These are phyloP conservation scores for Eurois occulta DNA, from an alignment of 2,888 invertebrate genomes.

Conservation along the genomic window DNA sequence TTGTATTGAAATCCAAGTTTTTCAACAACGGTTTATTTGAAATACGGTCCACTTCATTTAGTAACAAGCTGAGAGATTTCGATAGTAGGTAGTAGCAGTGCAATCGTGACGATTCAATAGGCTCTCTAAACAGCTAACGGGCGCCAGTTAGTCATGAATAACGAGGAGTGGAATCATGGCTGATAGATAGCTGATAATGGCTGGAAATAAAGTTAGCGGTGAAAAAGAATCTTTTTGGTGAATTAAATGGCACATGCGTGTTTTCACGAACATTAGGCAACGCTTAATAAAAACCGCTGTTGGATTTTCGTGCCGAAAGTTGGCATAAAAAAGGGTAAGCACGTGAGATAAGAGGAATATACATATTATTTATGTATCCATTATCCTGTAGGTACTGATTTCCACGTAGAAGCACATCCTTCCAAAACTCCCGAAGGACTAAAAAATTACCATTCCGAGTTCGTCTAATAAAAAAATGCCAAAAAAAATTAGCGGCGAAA, in stretches of 20 bases:
- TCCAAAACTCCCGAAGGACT: slow-evolving; percentile 19
- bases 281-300: neutral
- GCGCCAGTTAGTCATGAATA: slow-evolving; percentile 22
- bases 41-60: slow-evolving; percentile 36
- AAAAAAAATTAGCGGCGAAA: slow-evolving; percentile 45
- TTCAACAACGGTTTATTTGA: slow-evolving; percentile 19
- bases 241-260: neutral
- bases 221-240: neutral
- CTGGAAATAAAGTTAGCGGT: slow-evolving; percentile 6
- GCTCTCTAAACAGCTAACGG: slow-evolving; percentile 47
- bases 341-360: neutral
- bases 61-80: slow-evolving; percentile 42
- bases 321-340: neutral
- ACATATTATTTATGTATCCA: neutral
- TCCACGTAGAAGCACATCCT: neutral
- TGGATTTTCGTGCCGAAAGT: neutral
- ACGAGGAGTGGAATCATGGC: slow-evolving; percentile 13
- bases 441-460: slow-evolving; percentile 30
- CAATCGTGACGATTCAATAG: slow-evolving; percentile 55
- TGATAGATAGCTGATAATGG: slow-evolving; percentile 15
- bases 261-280: neutral
- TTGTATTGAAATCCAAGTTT: slow-evolving; percentile 21
- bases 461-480: slow-evolving; percentile 31
- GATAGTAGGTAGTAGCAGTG: slow-evolving; percentile 22
- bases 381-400: neutral